Base-by-base conservation (phyloP, 2,888 invertebrate species). In the Synanthedon andrenaeformis region DNA sequence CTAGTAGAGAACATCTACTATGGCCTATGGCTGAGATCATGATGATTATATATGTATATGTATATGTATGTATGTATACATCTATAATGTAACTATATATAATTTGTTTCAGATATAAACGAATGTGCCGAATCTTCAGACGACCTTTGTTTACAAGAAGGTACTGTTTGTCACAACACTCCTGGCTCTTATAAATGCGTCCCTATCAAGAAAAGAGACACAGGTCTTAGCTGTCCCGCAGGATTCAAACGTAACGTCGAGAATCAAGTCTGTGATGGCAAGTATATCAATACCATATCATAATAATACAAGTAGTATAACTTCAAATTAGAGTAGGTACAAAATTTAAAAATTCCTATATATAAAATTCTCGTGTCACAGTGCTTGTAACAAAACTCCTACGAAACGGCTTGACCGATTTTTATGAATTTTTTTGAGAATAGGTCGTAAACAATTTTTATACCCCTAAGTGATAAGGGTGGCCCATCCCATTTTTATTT, bases 81-180 rank as follows among this genome's bases (percentile, higher is more conserved):
- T 23, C 4, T 23, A 23, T 23, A 23, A 23, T 23, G 5, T 23
- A 23, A 23, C 23, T 23, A 4, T 4, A 23, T 8, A 1, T 35
- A 35, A 35, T 35, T 35, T 35, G 13, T 14, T 49, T 49, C 70
- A 95, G 95, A 95, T 80, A 90, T 95, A 62, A 92, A 95, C 70
- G 96, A 96, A 74, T 96, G 96, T 65, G 82, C 85, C 1, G 86
- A 86, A 62, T 68, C 80, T 0, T 80, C 89, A 49, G 90, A 91
- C 41, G 80, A 89, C 53, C 83, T 92, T 54, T 81, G 89, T 53
- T 92, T 92, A 54, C 89, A 83, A 0, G 78, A 81, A 6, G 84
- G 88, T 48, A 90, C 91, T 28, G 85, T 89, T 1, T 93, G 93
- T 66, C 89, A 92, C 61, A 93, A 93, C 71, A 90, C 90, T 45